phyloP scores from a whole-genome alignment of 2,888 invertebrate species.

The Hermaeophaga mercurialis region DNA sequence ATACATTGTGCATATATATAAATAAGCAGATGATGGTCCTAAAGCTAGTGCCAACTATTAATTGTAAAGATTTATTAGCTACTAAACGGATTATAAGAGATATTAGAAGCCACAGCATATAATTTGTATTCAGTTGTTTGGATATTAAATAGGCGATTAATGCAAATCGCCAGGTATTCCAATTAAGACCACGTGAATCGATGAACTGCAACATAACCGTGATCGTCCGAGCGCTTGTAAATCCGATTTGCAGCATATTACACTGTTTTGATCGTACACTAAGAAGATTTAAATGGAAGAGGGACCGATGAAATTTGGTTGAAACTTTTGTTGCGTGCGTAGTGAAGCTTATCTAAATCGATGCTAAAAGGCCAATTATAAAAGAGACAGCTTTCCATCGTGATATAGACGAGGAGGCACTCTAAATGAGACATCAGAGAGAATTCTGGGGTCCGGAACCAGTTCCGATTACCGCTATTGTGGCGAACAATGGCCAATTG shows the following conservation, averaged over 20 bases:
- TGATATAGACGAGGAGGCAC: constrained; percentile 43
- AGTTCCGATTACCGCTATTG: constrained; percentile 59
- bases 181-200: constrained; percentile 10
- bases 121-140: no score
- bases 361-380: constrained; percentile 50
- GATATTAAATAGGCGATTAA: constrained; percentile 9
- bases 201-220: constrained; percentile 9
- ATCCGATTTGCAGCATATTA: constrained; percentile 32
- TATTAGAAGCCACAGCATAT: no score
- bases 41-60: no score
- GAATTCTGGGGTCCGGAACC: constrained; percentile 54
- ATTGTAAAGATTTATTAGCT: no score
- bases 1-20: no score
- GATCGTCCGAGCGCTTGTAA: constrained; percentile 8
- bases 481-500: constrained; percentile 59
- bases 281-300: constrained; percentile 26
- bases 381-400: constrained; percentile 48
- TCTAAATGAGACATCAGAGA: constrained; percentile 55
- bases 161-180: constrained; percentile 11
- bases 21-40: no score
- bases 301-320: constrained; percentile 24
- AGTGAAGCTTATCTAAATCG: constrained; percentile 43
- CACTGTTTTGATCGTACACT: constrained; percentile 28
- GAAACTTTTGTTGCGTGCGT: constrained; percentile 38
- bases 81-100: no score